Conservation (phyloP, 2,888 invertebrate genomes). For the Vanessa cardui region DNA sequence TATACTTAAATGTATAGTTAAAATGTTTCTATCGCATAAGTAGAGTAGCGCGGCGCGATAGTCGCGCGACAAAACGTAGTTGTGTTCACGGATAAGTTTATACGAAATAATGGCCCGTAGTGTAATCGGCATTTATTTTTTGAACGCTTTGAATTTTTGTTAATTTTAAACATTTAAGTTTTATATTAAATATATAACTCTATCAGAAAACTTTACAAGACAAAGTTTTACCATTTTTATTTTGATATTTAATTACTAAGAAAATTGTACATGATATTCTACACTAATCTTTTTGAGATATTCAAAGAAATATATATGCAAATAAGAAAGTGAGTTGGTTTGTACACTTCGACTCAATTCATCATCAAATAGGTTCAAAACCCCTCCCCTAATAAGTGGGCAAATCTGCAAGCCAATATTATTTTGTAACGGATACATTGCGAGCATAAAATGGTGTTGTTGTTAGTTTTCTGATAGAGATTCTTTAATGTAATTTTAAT, state of each 20-base stretch:
- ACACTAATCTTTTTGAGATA: too few species aligned
- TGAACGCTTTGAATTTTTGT: slow-evolving; percentile 34
- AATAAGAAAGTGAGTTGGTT: too few species aligned
- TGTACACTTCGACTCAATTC: too few species aligned
- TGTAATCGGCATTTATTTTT: slow-evolving; percentile 65
- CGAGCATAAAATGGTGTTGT: too few species aligned
- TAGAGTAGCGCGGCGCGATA: slow-evolving; percentile 31
- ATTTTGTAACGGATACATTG: too few species aligned
- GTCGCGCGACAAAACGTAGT: slow-evolving; percentile 27
- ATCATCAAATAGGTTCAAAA: too few species aligned
- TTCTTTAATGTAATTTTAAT: not conserved
- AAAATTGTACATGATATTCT: too few species aligned
- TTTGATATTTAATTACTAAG: too few species aligned
- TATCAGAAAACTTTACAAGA: slow-evolving; percentile 1
- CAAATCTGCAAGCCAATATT: too few species aligned
- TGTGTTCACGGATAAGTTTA: slow-evolving; percentile 28
- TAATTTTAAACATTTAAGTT: slow-evolving; percentile 33
- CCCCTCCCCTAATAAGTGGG: too few species aligned
- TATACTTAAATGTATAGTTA: slow-evolving; percentile 46
- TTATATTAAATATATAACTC: slow-evolving; percentile 40
- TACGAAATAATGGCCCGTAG: slow-evolving; percentile 48
- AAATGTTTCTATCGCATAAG: slow-evolving; percentile 32
- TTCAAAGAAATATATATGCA: too few species aligned
- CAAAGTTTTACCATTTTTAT: not conserved
- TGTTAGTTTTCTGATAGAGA: not conserved